These are phyloP conservation scores for Oceanodroma leucorhoa DNA, from an alignment of 2,797 vertebrate species.

Conservation along the genomic window DNA sequence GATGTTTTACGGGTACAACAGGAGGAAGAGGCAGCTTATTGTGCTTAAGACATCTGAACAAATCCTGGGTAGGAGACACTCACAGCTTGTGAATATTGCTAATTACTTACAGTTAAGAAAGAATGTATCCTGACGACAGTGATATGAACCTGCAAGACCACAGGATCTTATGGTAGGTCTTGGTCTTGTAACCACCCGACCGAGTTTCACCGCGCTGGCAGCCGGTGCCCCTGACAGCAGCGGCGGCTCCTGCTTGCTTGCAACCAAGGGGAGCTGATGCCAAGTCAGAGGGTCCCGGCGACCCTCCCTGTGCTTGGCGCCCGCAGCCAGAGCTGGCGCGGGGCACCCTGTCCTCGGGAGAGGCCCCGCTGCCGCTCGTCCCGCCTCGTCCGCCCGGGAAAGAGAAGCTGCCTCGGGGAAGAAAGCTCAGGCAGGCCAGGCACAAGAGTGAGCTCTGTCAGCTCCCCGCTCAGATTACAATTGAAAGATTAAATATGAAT, in stretches of 20 bases:
- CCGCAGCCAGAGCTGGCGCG: not conserved
- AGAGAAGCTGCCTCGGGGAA: not conserved
- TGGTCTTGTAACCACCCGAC: not conserved
- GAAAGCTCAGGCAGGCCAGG: not conserved
- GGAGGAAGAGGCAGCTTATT: slow-evolving; percentile 63
- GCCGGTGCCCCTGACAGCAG: not conserved
- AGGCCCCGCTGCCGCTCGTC: not conserved
- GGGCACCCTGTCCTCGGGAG: not conserved
- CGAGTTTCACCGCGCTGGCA: fast-evolving
- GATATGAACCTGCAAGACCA: not conserved
- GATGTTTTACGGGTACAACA: not conserved
- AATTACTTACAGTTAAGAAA: slow-evolving; percentile 56
- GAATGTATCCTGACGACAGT: not conserved
- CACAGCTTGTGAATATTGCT: slow-evolving; percentile 65
- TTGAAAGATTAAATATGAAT: slow-evolving; percentile 48
- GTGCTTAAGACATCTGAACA: slow-evolving; percentile 75
- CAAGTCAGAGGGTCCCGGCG: not conserved
- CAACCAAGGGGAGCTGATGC: not conserved
- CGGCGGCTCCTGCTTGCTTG: not conserved
- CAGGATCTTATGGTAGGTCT: not conserved
- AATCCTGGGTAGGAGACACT: slow-evolving; percentile 63
- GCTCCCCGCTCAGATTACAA: not conserved
- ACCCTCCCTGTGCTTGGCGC: not conserved
- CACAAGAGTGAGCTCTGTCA: not conserved
- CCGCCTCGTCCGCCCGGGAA: not conserved